Percentiles rank a stretch among this genome's conserved stretches.
phyloP scores from a whole-genome alignment of 2,797 vertebrate species.

The Petrocephalus schoutedeni region DNA sequence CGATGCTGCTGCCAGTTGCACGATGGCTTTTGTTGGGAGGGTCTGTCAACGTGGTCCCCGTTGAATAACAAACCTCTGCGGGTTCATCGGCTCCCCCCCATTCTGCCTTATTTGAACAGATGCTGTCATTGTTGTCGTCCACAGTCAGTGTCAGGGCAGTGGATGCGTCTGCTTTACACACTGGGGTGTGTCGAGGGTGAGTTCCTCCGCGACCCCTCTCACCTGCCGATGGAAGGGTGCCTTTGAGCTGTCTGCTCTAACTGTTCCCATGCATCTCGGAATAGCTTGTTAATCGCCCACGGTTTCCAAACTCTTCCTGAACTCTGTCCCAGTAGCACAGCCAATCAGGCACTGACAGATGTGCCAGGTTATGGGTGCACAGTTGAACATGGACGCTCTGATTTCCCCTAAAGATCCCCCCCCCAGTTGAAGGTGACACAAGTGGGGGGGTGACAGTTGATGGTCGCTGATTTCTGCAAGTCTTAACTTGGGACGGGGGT shows the following conservation, averaged over 20 bases:
- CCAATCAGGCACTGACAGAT: conserved; percentile 27
- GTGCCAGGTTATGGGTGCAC: conserved; percentile 34
- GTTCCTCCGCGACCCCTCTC: background rate
- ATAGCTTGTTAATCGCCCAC: background rate
- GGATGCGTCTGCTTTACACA: background rate
- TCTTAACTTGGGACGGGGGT: background rate
- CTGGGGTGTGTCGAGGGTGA: background rate
- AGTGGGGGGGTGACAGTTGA: conserved; percentile 52
- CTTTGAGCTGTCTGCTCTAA: background rate
- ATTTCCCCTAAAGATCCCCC: conserved; percentile 45
- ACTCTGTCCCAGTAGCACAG: background rate
- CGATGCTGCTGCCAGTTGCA: conserved; percentile 72
- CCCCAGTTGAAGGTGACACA: conserved; percentile 55
- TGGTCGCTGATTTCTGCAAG: conserved; percentile 21
- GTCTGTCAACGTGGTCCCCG: conserved; percentile 61
- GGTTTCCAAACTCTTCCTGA: background rate
- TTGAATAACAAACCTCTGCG: conserved; percentile 70
- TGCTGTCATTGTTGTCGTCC: background rate
- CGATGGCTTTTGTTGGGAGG: conserved; percentile 80
- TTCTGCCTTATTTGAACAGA: background rate
- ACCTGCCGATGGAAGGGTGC: background rate
- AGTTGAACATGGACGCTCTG: conserved; percentile 39
- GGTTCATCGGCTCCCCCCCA: background rate
- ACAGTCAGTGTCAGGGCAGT: background rate
- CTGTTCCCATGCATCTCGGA: background rate